These are phyloP conservation scores for Myotis findleyi DNA, from an alignment of 2,797 vertebrate genomes.

Conservation along the genomic window DNA sequence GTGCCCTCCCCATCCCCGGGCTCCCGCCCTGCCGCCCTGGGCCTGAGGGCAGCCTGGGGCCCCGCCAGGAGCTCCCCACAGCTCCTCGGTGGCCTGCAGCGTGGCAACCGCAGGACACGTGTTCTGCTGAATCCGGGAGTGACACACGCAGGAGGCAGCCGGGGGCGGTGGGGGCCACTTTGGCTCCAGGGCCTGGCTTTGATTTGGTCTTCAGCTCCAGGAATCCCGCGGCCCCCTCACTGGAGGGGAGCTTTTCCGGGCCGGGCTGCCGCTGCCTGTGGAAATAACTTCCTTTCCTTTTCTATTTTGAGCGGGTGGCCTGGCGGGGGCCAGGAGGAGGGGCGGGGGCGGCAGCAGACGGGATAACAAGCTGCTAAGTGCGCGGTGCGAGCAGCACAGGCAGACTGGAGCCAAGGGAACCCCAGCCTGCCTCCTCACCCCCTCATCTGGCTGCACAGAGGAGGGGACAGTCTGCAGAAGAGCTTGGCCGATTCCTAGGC, in stretches of 20 bases:
- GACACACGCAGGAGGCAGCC: constrained; percentile 60
- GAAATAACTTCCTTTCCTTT: constrained; percentile 80
- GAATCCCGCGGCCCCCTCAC: constrained; percentile 79
- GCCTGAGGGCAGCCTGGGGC: constrained; percentile 48
- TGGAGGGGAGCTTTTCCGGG: constrained; percentile 77
- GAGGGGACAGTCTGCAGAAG: not conserved
- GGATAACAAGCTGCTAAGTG: constrained; percentile 72
- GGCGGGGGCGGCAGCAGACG: constrained; percentile 63
- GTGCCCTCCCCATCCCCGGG: not conserved
- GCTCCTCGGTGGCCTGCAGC: constrained; percentile 51
- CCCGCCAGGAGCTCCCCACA: constrained; percentile 38
- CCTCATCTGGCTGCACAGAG: not conserved
- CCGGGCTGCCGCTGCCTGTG: constrained; percentile 70
- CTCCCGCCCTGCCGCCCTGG: not conserved
- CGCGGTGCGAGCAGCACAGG: not conserved
- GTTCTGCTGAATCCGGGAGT: constrained; percentile 78
- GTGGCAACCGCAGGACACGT: constrained; percentile 79
- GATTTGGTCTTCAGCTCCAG: constrained; percentile 79
- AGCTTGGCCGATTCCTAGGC: not conserved
- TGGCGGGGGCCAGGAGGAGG: not conserved
- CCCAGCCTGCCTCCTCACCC: not conserved
- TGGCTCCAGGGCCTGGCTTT: constrained; percentile 60
- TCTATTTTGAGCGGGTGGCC: constrained; percentile 77
- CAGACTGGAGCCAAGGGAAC: constrained; percentile 51
- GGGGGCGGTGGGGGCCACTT: not conserved